Base-by-base conservation (phyloP, 2,797 vertebrate genomes). In the Setipinna tenuifilis region DNA sequence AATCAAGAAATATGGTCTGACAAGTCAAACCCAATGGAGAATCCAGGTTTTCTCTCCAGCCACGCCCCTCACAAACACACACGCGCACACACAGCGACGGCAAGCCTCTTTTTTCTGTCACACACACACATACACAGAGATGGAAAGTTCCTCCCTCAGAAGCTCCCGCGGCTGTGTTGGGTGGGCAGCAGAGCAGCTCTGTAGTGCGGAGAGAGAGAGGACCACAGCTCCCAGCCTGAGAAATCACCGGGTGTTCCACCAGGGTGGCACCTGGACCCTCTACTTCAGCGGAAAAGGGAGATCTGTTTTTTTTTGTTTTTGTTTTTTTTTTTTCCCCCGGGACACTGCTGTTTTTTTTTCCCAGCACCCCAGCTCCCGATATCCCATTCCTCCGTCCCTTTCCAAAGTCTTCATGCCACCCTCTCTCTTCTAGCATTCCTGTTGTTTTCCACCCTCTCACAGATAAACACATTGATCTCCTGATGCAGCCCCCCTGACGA, bases 1-100 rank as follows among this genome's bases (percentile, higher is more conserved):
- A 75, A 78, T 23, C 85, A 61, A 71, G 81, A 80, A 80, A 12
- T 80, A 71, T 84, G 84, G 75, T 78, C 57, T 84, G 61, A 58
- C 82, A 83, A 83, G 54, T 58, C 82, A 83, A 83, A 83, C 82
- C 57, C 50, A 71, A 28, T 82, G 23, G 23, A 59, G 83, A 84
- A 81, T 81, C 68, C 35, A 35, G 28, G 58, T 62, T 83, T 54
- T 31, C 28, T 75, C 68, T 75, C 68, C 35, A 44, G 17, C 17
- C 6, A 75, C 68, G 6, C 31, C 31, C 68, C 31, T 7, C 17
- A 21, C 6, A 19, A 3, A 21, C 68, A 31, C 2, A 6, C 65
- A 35, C 68, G 19, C 68, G 35, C 28, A 19, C 28, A 35, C 28
- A 35, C 28, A 35, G 28, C 28, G 35, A 19, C 14, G 0, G 23